A percentile compares a stretch with the other conserved stretches of the same genome.
These are phyloP conservation scores for Luscinia megarhynchos DNA, from an alignment of 2,797 vertebrate genomes.

Conservation along the genomic window DNA sequence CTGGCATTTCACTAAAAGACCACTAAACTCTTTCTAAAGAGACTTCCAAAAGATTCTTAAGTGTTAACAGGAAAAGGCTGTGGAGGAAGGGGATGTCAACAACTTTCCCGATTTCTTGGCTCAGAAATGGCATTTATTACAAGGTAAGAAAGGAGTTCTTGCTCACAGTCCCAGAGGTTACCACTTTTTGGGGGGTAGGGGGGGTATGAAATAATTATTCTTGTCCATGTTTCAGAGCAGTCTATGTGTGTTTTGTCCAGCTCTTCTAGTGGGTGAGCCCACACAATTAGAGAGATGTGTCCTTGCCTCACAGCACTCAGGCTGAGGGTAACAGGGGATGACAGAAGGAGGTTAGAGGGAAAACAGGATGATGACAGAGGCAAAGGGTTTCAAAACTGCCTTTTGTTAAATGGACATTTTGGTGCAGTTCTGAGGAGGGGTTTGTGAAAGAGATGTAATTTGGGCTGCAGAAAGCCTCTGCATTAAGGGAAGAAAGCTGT, in stretches of 20 bases:
- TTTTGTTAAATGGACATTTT: conserved; percentile 20
- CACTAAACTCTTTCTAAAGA: neutral
- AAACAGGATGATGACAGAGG: neutral
- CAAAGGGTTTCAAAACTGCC: conserved; percentile 10
- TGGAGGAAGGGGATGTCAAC: neutral
- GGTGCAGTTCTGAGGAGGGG: neutral
- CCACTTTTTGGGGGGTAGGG: rapidly evolving
- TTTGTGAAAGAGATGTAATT: neutral
- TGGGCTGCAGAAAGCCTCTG: neutral
- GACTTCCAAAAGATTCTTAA: neutral
- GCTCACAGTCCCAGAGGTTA: neutral
- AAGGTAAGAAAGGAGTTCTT: neutral
- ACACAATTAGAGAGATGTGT: neutral
- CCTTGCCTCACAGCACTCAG: neutral
- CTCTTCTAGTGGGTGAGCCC: neutral
- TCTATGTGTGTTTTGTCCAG: neutral
- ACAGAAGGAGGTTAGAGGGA: conserved; percentile 54
- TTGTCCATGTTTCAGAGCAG: neutral
- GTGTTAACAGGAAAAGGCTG: neutral
- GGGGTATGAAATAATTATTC: neutral
- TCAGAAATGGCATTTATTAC: neutral
- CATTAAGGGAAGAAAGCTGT: neutral
- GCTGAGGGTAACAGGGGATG: conserved; percentile 8
- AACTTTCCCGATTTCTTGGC: neutral
- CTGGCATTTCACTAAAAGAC: neutral